Conservation (phyloP, 2,797 vertebrate species). For the Spinus pinus region DNA sequence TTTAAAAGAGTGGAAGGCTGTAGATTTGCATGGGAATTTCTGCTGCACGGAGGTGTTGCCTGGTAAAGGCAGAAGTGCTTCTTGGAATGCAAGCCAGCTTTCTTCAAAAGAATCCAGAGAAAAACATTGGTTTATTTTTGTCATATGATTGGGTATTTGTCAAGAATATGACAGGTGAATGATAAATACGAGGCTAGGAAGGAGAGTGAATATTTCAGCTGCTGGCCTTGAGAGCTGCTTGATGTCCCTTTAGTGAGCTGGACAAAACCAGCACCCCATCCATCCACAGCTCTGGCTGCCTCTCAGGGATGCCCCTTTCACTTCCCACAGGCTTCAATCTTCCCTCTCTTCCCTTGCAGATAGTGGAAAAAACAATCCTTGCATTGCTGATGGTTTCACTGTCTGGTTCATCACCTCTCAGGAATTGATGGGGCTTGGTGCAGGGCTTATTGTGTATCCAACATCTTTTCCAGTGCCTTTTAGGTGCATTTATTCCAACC, state of each 20-base stretch:
- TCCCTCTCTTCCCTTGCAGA: neutral
- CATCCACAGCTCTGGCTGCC: neutral
- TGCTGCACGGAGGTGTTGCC: neutral
- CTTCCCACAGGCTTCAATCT: fast-evolving
- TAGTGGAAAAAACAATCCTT: fast-evolving
- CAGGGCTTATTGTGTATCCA: neutral
- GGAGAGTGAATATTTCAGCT: neutral
- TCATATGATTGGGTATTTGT: neutral
- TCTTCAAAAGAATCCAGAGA: neutral
- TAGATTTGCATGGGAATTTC: neutral
- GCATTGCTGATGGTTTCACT: neutral
- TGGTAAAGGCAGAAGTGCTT: neutral
- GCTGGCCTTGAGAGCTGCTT: neutral
- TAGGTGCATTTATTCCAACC: neutral
- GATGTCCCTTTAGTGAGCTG: neutral
- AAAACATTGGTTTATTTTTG: neutral
- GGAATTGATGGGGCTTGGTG: fast-evolving
- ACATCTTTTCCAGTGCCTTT: neutral
- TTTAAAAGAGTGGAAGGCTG: neutral
- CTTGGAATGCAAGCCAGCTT: neutral
- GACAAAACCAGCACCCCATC: neutral
- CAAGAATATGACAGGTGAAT: neutral
- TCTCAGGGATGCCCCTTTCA: neutral
- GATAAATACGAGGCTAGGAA: neutral
- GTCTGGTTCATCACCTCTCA: neutral